Base-by-base conservation (phyloP, 2,888 invertebrate genomes). In the Drosophila merina region DNA sequence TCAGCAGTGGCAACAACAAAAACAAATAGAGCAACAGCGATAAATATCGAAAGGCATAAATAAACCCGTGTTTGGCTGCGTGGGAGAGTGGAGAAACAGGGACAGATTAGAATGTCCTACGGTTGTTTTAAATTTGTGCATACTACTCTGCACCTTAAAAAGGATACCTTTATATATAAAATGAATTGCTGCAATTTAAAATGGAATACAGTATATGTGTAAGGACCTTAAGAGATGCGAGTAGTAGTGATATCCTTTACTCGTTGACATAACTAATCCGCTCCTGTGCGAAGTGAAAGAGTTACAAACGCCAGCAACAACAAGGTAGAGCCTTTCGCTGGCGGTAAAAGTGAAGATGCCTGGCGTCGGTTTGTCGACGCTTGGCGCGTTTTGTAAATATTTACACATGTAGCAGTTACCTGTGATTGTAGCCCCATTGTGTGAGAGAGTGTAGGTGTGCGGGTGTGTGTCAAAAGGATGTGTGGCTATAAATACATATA, bases 381-480 rank as follows among this genome's bases (percentile, higher is more conserved):
- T 88, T 82, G 79, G 83, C 83, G 83, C 88, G 88, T 87, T 88
- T 82, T 83, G 86, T 87, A 82, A 83, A 87, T 83, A 87, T 83
- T 83, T 83, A 83, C 83, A 87, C 86, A 83, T 83, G 88, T 88
- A 86, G 77, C 86, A 74, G 83, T 83, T 83, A 83, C 88, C 86
- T 85, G 79, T 87, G 83, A 83, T 83, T 83, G 83, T 87, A 76
- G 72, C 72, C 59, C 66, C 54, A 44, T 44, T 51, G 56, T 59
- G 64, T 44, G 55, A 8, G 30, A 33, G 33, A 25, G 36, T 42
- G 6, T 49, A 42, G 52, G 26, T 33, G 30, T 9, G 40, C 31
- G 38, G 26, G n/a, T 49, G 31, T 49, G 54, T 33, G 40, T 5
- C 10, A 30, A 26, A 38, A 10, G 26, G 30, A 40, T 55, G 66